Percentiles rank a stretch among this genome's conserved stretches.
phyloP scores from a whole-genome alignment of 2,113 vertebrate genomes.

The Zootoca vivipara region DNA sequence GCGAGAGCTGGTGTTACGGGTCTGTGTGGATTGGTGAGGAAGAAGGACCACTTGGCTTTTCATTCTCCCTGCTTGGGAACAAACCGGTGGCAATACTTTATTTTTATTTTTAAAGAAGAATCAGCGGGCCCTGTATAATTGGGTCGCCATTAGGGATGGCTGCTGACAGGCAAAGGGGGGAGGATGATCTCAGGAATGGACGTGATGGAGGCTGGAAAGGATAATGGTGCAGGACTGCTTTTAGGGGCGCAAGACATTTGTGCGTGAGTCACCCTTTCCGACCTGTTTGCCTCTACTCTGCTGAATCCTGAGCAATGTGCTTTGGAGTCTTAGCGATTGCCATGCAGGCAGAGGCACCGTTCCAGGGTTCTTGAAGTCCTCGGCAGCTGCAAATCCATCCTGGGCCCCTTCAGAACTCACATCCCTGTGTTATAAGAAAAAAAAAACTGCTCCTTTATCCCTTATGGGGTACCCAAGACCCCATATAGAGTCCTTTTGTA shows the following conservation, averaged over 20 bases:
- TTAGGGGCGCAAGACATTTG: too few relatives aligned
- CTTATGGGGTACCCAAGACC: too few relatives aligned
- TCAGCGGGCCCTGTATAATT: neutral
- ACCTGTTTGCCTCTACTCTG: neutral
- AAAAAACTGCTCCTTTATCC: too few relatives aligned
- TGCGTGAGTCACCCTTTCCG: neutral
- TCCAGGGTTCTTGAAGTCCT: neutral
- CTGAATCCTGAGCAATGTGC: neutral
- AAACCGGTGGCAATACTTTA: neutral
- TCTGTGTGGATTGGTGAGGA: neutral
- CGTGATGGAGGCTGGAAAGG: neutral
- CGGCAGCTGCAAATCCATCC: neutral
- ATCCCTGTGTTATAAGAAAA: too few relatives aligned
- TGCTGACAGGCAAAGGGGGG: neutral
- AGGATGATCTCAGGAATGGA: too few relatives aligned
- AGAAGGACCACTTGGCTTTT: neutral
- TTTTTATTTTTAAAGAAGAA: neutral
- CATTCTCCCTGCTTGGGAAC: neutral
- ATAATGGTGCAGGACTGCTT: neutral
- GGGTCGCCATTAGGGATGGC: neutral
- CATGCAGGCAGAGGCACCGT: neutral
- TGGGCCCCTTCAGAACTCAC: neutral
- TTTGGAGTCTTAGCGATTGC: neutral
- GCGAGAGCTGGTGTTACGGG: neutral
- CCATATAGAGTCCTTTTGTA: too few relatives aligned